Percentiles rank a stretch among this genome's conserved stretches.
Evolutionary conservation across 2,888 invertebrate genomes (phyloP).

Genomic region (Smittia aterrima): DNA sequence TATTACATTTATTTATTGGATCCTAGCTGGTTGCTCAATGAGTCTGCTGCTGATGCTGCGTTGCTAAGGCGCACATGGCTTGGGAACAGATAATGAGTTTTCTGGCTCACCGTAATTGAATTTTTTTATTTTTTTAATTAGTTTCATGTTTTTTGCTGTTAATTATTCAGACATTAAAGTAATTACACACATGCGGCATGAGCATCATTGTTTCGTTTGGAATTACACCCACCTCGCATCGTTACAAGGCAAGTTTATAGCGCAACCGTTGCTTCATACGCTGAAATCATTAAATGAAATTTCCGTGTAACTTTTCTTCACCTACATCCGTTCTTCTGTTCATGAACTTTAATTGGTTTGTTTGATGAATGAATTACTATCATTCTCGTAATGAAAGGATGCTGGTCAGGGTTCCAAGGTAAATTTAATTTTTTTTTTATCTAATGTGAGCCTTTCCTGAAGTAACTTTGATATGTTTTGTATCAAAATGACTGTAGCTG

Average conservation of each 20-base stretch:
- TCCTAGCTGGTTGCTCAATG: neutral
- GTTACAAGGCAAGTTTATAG: neutral
- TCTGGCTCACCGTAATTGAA: conserved; percentile 31
- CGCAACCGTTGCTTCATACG: neutral
- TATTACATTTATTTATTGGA: neutral
- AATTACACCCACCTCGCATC: conserved; percentile 20
- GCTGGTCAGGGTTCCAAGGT: no score
- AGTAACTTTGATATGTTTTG: no score
- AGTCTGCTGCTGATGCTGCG: neutral
- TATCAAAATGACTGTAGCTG: no score
- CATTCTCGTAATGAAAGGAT: no score
- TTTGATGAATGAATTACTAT: no score
- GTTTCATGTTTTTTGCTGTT: conserved; percentile 24
- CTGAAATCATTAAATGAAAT: conserved; percentile 12
- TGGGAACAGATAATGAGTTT: conserved; percentile 19
- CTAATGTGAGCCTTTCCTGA: neutral
- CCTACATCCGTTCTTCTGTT: neutral
- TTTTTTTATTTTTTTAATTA: conserved; percentile 34
- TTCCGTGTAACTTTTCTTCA: neutral
- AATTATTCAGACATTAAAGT: conserved; percentile 36
- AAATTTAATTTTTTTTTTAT: no score
- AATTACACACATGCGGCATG: conserved; percentile 21
- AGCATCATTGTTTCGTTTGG: neutral
- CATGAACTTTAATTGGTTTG: neutral
- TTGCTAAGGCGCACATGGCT: neutral